Percentiles rank a stretch among this genome's conserved stretches.
phyloP scores from a whole-genome alignment of 92 coral and sea anemone species.

The Pocillopora meandrina region DNA sequence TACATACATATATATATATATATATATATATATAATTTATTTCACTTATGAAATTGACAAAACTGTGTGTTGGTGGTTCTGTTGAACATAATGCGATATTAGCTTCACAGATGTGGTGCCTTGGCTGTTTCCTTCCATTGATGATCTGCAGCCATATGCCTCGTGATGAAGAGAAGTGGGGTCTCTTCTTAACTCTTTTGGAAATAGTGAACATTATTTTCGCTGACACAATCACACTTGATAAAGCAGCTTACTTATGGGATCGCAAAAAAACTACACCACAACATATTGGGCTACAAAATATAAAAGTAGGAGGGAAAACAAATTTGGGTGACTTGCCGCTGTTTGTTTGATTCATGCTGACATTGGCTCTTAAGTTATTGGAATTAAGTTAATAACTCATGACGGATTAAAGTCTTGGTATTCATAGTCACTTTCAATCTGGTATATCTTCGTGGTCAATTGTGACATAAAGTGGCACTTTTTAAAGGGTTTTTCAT shows the following conservation, averaged over 20 bases:
- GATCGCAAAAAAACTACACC: not conserved
- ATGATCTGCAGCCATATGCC: constrained; percentile 45
- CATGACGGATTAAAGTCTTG: too few relatives aligned
- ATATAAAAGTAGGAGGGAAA: too few relatives aligned
- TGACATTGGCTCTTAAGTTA: too few relatives aligned
- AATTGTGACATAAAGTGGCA: too few relatives aligned
- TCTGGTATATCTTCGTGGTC: too few relatives aligned
- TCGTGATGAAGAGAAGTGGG: constrained; percentile 46
- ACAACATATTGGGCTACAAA: too few relatives aligned
- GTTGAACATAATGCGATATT: constrained; percentile 1
- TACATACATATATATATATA: too few relatives aligned
- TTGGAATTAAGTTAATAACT: too few relatives aligned
- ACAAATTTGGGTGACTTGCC: too few relatives aligned
- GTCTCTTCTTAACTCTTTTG: constrained; percentile 34
- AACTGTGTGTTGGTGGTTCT: constrained; percentile 8
- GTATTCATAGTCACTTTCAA: too few relatives aligned
- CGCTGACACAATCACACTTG: constrained; percentile 36
- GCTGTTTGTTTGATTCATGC: too few relatives aligned
- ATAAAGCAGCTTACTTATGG: constrained; percentile 51
- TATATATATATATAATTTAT: not conserved
- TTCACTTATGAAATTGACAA: not conserved
- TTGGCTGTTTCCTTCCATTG: constrained; percentile 51
- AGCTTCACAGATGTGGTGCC: constrained; percentile 69
- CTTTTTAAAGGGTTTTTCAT: too few relatives aligned
- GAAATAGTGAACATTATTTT: constrained; percentile 49